A percentile compares a stretch with the other conserved stretches of the same genome.
Conservation (phyloP, 2,113 vertebrate genomes). For the Clupea harengus region DNA sequence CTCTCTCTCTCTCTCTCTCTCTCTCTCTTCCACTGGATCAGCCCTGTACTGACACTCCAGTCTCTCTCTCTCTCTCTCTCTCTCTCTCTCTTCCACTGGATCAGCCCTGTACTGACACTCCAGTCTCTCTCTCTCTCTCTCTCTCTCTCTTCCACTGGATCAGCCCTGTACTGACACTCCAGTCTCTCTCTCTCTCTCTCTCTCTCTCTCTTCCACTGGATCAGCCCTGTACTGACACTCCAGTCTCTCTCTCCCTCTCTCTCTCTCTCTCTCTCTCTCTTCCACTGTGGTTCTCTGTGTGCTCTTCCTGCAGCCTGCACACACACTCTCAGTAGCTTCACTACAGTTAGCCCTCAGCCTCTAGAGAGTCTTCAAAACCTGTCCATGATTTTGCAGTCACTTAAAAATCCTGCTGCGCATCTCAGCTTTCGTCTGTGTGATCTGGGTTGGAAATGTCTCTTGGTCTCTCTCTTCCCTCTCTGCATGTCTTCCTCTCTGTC, state of each 20-base stretch:
- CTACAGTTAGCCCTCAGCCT: too few relatives aligned
- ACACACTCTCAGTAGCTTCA: too few relatives aligned
- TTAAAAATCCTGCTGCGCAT: too few relatives aligned
- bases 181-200: conserved; percentile 26
- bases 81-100: not conserved
- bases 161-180: not conserved
- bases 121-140: not conserved
- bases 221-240: not conserved
- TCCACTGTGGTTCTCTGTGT: too few relatives aligned
- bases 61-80: not conserved
- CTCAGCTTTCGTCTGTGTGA: too few relatives aligned
- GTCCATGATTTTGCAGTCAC: too few relatives aligned
- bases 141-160: not conserved
- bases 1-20: not conserved
- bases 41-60: not conserved
- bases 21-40: not conserved
- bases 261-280: not conserved
- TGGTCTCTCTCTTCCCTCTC: too few relatives aligned
- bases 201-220: conserved; percentile 1
- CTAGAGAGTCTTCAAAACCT: too few relatives aligned
- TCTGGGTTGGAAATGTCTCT: too few relatives aligned
- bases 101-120: not conserved
- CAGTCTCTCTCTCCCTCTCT: not conserved
- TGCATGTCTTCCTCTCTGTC: too few relatives aligned
- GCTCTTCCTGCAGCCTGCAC: too few relatives aligned